Evolutionary conservation across 2,888 invertebrate species (phyloP).

Genomic region (Heliothis peltigera): DNA sequence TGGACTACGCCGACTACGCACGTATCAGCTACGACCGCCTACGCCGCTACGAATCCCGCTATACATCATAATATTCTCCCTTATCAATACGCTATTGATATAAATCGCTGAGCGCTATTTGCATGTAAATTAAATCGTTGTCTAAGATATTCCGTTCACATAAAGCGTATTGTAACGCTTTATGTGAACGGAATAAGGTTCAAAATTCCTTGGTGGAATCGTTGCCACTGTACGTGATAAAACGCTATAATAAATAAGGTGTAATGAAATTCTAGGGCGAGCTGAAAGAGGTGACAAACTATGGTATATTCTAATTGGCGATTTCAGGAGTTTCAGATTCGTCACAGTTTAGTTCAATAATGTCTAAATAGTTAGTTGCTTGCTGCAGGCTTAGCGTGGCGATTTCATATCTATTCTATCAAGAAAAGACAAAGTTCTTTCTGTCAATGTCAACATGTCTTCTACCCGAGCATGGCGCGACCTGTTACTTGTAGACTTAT

Average conservation of each 20-base stretch:
- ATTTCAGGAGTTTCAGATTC: no score
- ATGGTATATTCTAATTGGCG: slow-evolving; percentile 1
- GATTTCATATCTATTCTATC: no score
- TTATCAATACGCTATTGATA: slow-evolving; percentile 60
- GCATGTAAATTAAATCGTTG: slow-evolving; percentile 39
- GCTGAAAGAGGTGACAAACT: slow-evolving; percentile 16
- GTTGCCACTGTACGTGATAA: slow-evolving; percentile 33
- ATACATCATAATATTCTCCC: slow-evolving; percentile 50
- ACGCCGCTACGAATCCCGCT: slow-evolving; percentile 28
- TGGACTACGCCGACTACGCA: slow-evolving; percentile 27
- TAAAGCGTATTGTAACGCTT: no score
- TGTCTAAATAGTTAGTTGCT: no score
- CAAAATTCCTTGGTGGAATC: slow-evolving; percentile 1
- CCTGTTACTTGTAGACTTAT: no score
- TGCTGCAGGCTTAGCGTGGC: no score
- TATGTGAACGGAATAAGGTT: slow-evolving; percentile 22
- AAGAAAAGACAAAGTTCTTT: no score
- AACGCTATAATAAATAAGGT: slow-evolving; percentile 40
- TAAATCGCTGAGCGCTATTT: slow-evolving; percentile 52
- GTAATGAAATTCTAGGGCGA: slow-evolving; percentile 32
- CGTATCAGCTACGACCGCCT: slow-evolving; percentile 52
- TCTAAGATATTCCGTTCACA: no score
- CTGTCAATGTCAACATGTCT: no score
- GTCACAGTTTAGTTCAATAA: not conserved
- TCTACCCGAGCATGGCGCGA: no score